Evolutionary conservation across 2,113 vertebrate genomes (phyloP), one percentile per base, ranked within the genome.

Genomic region (Petroica traversi): DNA sequence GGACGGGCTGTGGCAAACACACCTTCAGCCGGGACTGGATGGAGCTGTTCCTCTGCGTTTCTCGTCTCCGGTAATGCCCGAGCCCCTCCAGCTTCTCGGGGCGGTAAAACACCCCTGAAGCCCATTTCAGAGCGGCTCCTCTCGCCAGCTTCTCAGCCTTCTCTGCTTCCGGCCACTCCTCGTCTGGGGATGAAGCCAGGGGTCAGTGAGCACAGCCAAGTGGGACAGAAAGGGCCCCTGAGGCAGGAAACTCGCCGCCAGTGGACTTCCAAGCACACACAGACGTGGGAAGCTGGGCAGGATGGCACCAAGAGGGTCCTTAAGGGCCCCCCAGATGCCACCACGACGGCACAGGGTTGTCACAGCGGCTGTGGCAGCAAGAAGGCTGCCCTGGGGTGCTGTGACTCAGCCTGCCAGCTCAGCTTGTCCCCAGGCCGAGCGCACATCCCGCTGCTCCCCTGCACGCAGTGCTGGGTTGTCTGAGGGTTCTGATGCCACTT

Each of bases 61-160:
- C 99, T 4, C 99, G 98, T 96, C 98, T 99, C 59, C 96, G 98
- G 97, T 99, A 99, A 72, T 99, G 98, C 68, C 97, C 94, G 12
- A 99, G 98, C 14, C 98, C 98, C 95, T 99, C 98, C 97, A 99
- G 97, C 63, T 99, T 98, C 83, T 99, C 99, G 0, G 99, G 99
- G 25, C 95, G 96, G 93, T 99, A 99, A 97, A 99, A 99, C 64
- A 99, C 98, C 36, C 98, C 99, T 0, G 99, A 99, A 15, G 99
- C 99, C 99, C 99, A 99, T 97, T 99, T 99, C 81, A 99, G 97
- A 17, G 99, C 99, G 0, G 99, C 98, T 6, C 99, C 99, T 29
- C 99, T 98, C 2, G 99, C 99, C 97, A 99, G 64, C 74, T 97
- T 92, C 96, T 99, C 99, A 0, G 99, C 99, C 92, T 98, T 98